Percentiles rank a stretch among this genome's conserved stretches.
Evolutionary conservation across 1,140 invertebrate species (phyloP).

Genomic region (Sycobia sp.): DNA sequence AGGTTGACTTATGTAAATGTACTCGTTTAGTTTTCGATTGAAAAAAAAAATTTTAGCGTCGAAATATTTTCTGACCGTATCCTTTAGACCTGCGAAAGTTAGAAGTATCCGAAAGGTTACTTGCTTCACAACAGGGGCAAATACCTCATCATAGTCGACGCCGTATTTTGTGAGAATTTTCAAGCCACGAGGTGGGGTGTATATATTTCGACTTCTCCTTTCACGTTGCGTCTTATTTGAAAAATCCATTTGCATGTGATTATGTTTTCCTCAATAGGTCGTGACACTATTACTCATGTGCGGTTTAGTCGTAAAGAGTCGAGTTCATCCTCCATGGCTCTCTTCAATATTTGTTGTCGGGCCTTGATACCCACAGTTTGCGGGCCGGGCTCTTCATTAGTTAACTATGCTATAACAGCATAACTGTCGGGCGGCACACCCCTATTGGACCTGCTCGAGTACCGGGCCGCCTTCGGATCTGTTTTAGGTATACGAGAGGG

Average conservation of each 20-base stretch:
- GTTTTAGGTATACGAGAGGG: neutral
- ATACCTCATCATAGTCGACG: too few species aligned
- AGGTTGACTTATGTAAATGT: too few species aligned
- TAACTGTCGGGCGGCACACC: too few species aligned
- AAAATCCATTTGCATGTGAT: neutral
- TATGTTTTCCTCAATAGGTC: neutral
- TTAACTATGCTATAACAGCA: neutral
- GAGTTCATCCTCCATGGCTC: constrained; percentile 16
- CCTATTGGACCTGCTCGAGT: neutral
- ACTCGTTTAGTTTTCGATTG: too few species aligned
- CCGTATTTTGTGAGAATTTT: too few species aligned
- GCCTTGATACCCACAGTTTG: neutral
- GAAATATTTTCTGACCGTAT: too few species aligned
- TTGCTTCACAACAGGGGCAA: too few species aligned
- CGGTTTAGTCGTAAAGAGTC: constrained; percentile 14
- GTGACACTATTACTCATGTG: constrained; percentile 15
- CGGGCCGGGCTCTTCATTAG: neutral
- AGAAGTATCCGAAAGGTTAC: too few species aligned
- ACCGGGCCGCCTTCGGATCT: neutral
- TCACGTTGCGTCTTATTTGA: neutral
- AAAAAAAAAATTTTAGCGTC: too few species aligned
- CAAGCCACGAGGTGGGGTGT: too few species aligned
- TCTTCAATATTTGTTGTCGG: neutral
- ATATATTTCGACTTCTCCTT: neutral
- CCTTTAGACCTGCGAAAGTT: too few species aligned